phyloP scores from a whole-genome alignment of 2,888 invertebrate genomes.

The Chaetoderma sp. region DNA sequence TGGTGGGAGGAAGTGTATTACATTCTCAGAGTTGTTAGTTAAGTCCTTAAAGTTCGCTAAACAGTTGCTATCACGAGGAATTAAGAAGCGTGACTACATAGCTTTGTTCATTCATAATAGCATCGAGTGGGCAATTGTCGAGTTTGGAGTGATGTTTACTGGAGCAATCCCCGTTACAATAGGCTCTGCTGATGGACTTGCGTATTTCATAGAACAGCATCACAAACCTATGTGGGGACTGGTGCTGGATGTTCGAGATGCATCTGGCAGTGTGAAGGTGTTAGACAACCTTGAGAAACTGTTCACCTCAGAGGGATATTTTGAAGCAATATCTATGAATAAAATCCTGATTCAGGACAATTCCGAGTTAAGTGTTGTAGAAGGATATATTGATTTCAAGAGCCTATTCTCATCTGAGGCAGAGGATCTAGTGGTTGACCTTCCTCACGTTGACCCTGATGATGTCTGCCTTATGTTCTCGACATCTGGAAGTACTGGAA shows the following conservation, averaged over 20 bases:
- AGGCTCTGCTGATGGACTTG: not conserved
- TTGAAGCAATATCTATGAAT: no score
- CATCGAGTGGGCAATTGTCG: not conserved
- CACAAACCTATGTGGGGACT: no score
- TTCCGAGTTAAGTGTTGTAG: no score
- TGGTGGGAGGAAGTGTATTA: not conserved
- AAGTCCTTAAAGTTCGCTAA: conserved; percentile 2
- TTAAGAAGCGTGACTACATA: conserved; percentile 1
- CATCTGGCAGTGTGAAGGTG: not conserved
- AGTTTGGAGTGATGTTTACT: not conserved
- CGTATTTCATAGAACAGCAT: no score
- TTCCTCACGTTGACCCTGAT: conserved; percentile 11
- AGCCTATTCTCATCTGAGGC: no score
- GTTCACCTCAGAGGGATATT: not conserved
- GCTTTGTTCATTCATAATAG: conserved; percentile 1
- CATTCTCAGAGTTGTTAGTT: not conserved
- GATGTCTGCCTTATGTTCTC: conserved; percentile 3
- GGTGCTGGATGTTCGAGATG: not conserved
- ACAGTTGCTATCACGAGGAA: not conserved
- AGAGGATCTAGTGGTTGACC: not conserved
- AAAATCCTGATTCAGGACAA: not conserved
- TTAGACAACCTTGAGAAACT: no score
- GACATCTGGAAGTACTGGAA: conserved; percentile 21
- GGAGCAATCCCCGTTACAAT: not conserved
- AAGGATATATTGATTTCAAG: no score